A percentile compares a stretch with the other conserved stretches of the same genome.
These are phyloP conservation scores for Mus spicilegus DNA, from an alignment of 2,113 vertebrate genomes.

Conservation along the genomic window DNA sequence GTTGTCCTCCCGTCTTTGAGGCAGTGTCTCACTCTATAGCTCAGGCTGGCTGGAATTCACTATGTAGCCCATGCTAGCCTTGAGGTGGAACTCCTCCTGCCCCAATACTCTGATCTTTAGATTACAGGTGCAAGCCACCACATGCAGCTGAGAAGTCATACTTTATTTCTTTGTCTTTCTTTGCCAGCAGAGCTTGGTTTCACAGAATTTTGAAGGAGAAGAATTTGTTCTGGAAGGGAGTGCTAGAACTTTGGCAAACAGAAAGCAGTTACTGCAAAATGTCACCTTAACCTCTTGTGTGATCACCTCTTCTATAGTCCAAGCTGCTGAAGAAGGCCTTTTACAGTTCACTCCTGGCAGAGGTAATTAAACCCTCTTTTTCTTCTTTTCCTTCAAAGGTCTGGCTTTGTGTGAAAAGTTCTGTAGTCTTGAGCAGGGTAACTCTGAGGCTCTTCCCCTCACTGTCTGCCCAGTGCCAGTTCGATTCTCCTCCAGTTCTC, in stretches of 20 bases:
- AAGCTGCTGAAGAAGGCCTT: neutral
- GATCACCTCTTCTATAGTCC: neutral
- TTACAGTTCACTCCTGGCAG: neutral
- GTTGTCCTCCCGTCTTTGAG: neutral
- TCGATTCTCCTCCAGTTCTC: neutral
- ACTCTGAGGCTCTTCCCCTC: neutral
- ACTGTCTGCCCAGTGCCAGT: accelerated
- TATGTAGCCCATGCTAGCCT: neutral
- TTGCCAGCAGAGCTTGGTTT: neutral
- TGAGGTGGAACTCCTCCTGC: neutral
- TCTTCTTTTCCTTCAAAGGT: neutral
- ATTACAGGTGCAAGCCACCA: neutral
- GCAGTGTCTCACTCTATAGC: neutral
- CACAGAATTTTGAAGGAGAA: neutral
- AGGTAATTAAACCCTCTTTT: too few relatives aligned
- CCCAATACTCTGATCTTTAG: neutral
- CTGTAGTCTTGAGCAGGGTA: neutral
- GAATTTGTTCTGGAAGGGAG: neutral
- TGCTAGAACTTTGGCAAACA: neutral
- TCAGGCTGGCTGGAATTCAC: neutral
- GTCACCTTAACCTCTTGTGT: neutral
- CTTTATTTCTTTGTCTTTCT: neutral
- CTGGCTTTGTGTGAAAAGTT: neutral
- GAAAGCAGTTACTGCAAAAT: neutral
- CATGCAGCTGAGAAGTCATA: neutral